Percentiles rank a stretch among this genome's conserved stretches.
Evolutionary conservation across 1,140 invertebrate genomes (phyloP).

Genomic region (Pteromalus puparum): DNA sequence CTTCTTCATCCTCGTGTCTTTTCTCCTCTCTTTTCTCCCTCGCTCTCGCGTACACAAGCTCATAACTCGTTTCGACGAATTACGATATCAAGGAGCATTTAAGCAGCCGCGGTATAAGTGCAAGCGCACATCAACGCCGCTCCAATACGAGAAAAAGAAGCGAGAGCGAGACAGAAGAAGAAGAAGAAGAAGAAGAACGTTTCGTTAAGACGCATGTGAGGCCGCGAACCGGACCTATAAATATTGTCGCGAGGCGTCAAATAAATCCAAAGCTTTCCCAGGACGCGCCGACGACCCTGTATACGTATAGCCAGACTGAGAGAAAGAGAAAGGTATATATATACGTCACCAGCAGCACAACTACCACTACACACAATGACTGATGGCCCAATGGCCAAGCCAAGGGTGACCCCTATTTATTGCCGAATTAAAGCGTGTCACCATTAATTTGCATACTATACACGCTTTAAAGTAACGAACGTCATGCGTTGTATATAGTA

Average conservation of each 20-base stretch:
- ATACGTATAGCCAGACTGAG: neutral
- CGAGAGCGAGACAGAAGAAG: neutral
- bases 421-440: constrained; percentile 76
- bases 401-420: constrained; percentile 74
- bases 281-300: constrained; percentile 56
- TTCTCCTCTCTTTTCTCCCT: neutral
- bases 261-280: constrained; percentile 74
- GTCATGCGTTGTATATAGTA: neutral
- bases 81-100: constrained; percentile 49
- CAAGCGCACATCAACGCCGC: constrained; percentile 7
- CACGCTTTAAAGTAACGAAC: constrained; percentile 52
- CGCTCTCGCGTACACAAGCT: neutral
- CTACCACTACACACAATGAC: constrained; percentile 58
- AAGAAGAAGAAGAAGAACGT: neutral
- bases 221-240: constrained; percentile 73
- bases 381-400: constrained; percentile 69
- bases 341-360: neutral
- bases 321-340: constrained; percentile 17
- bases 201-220: constrained; percentile 44
- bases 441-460: constrained; percentile 74
- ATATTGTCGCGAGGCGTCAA: constrained; percentile 74
- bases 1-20: neutral
- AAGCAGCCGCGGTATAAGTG: constrained; percentile 17
- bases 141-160: neutral
- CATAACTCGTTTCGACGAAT: constrained; percentile 40